Evolutionary conservation across 2,888 invertebrate genomes (phyloP), one percentile per base, ranked within the genome.

Genomic region (Volucella inanis): DNA sequence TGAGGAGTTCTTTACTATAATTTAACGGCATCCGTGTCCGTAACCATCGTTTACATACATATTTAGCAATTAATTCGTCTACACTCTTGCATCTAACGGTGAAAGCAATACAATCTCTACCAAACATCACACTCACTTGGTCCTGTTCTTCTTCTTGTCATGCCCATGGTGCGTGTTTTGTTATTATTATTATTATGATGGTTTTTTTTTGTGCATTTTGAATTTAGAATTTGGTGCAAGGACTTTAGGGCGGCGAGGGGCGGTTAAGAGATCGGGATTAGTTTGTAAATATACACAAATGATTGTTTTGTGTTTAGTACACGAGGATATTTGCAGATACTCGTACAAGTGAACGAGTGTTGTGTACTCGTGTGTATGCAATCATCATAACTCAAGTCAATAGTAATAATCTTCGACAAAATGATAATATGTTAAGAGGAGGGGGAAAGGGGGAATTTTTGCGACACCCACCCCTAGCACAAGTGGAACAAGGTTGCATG

Each of bases 401-500:
- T 77, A 71, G 74, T 64, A 83, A 78, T 67, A 78, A 78, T 72
- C 78, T 61, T 83, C 72, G 67, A 67, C 72, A 67, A 41, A 78
- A 71, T 72, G 31, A 65, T 54, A 52, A 39, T n/a, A n/a, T 8
- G 31, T 41, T 38, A 12, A 57, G 11, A 10, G 11, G 31, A 14
- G 14, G 43, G 31, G 8, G 15, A 12, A 4, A 3, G 11, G 47
- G 38, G 39, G 11, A 11, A 15, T 31, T 31, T 31, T 18, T 45
- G 64, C 18, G 14, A 11, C 50, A 8, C 64, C 47, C 70, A 31
- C 64, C 50, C 52, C 67, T 52, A 12, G 62, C 68, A 68, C 71
- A 84, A 84, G 55, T 85, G 47, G 85, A 81, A 81, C 85, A 85
- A 85, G 85, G 85, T 81, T 85, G 85, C 81, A 76, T 85, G 81